phyloP scores from a whole-genome alignment of 2,797 vertebrate genomes.

The Xyrichtys novacula region DNA sequence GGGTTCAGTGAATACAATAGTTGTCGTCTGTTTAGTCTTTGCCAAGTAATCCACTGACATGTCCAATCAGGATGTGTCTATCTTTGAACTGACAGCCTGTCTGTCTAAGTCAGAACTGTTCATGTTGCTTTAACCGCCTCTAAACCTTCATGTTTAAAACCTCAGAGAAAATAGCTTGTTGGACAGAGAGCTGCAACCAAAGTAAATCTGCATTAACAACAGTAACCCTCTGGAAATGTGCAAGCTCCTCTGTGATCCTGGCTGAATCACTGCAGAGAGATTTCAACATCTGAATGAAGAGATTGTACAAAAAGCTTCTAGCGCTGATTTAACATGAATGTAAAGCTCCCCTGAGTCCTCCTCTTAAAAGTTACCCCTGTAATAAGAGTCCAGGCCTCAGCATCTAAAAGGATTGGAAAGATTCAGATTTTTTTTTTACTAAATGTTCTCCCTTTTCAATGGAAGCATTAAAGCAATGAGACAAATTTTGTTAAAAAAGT shows the following conservation, averaged over 20 bases:
- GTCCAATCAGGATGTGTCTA: slow-evolving; percentile 20
- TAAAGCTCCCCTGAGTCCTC: slow-evolving; percentile 7
- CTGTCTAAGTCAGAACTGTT: background rate
- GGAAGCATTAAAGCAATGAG: too few species aligned
- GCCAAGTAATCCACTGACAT: slow-evolving; percentile 13
- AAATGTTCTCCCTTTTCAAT: slow-evolving; percentile 11
- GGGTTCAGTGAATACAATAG: background rate
- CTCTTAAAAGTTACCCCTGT: slow-evolving; percentile 6
- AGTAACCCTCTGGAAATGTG: slow-evolving; percentile 29
- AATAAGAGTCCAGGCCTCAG: background rate
- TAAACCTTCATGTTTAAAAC: slow-evolving; percentile 16
- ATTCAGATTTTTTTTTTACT: background rate
- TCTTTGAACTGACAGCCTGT: slow-evolving; percentile 14
- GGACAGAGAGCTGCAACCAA: slow-evolving; percentile 26
- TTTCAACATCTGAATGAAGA: slow-evolving; percentile 33
- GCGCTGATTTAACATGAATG: slow-evolving; percentile 27
- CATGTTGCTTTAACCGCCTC: slow-evolving; percentile 28
- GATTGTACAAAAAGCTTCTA: slow-evolving; percentile 30
- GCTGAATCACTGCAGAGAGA: slow-evolving; percentile 10
- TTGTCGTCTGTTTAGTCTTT: background rate
- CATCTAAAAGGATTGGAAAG: background rate
- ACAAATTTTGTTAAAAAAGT: too few species aligned
- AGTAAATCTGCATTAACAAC: slow-evolving; percentile 43
- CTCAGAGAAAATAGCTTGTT: slow-evolving; percentile 5
- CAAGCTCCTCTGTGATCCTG: slow-evolving; percentile 25